phyloP scores from a whole-genome alignment of 2,888 invertebrate genomes.

The Gnatocerus cornutus region DNA sequence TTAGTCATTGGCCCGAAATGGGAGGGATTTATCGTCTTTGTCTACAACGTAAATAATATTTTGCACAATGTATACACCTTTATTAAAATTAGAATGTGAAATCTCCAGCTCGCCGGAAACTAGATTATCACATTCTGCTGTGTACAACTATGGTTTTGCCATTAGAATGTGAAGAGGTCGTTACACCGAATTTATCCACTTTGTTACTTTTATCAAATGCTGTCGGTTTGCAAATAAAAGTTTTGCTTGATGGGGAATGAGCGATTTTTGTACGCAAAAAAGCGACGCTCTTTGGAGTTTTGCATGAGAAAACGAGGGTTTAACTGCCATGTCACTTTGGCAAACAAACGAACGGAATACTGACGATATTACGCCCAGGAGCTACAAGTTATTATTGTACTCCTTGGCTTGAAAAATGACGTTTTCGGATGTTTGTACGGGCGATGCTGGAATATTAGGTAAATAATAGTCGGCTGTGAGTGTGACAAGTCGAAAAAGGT shows the following conservation, averaged over 20 bases:
- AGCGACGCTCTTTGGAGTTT: not conserved
- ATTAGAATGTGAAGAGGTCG: constrained; percentile 67
- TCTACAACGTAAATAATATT: constrained; percentile 83
- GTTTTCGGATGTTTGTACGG: too few species aligned
- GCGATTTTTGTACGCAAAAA: not conserved
- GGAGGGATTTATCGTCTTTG: constrained; percentile 70
- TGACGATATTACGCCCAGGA: not conserved
- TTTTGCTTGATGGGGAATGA: too few species aligned
- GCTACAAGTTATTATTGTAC: not conserved
- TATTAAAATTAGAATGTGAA: constrained; percentile 68
- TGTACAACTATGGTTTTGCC: constrained; percentile 70
- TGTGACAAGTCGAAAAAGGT: too few species aligned
- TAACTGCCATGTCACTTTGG: not conserved
- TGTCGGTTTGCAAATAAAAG: constrained; percentile 57
- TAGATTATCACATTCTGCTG: constrained; percentile 62
- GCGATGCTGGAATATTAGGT: too few species aligned
- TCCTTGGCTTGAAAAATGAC: too few species aligned
- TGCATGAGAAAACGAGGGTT: not conserved
- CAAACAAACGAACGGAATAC: not conserved
- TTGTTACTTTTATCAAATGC: constrained; percentile 66
- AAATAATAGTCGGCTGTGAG: too few species aligned
- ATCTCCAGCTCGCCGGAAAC: constrained; percentile 59
- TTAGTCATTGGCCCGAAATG: constrained; percentile 70
- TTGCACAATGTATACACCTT: constrained; percentile 82
- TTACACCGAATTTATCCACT: constrained; percentile 69